These are phyloP conservation scores for Scaptodrosophila latifasciaeformis DNA, from an alignment of 2,888 invertebrate species.

Conservation along the genomic window DNA sequence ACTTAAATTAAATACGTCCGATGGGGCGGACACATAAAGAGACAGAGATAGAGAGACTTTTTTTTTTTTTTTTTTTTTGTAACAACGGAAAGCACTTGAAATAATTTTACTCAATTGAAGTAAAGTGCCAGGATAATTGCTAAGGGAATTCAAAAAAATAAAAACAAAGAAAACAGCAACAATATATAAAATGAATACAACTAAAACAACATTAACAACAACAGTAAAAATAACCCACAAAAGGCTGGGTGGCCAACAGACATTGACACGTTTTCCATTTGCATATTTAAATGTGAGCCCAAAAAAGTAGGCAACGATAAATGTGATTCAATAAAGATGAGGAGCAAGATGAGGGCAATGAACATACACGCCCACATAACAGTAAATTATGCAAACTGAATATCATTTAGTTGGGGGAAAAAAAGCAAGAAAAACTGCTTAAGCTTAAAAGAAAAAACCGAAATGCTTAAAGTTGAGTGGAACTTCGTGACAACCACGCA, in stretches of 20 bases:
- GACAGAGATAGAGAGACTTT: too few relatives aligned
- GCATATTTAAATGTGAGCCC: constrained; percentile 16
- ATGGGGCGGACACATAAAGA: too few relatives aligned
- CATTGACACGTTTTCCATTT: constrained; percentile 23
- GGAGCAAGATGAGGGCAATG: constrained; percentile 3
- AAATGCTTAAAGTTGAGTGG: not conserved
- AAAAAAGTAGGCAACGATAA: constrained; percentile 11
- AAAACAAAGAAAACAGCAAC: not conserved
- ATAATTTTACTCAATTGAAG: constrained; percentile 49
- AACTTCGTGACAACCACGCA: not conserved
- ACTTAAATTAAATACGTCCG: constrained; percentile 9
- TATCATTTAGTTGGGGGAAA: constrained; percentile 22
- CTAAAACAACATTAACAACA: too few relatives aligned
- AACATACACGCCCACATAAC: not conserved
- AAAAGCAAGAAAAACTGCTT: constrained; percentile 1
- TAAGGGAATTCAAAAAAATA: constrained; percentile 2
- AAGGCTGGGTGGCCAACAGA: too few relatives aligned
- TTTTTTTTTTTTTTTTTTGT: too few relatives aligned
- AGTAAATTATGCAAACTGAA: constrained; percentile 11
- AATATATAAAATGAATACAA: constrained; percentile 5
- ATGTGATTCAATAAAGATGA: constrained; percentile 6
- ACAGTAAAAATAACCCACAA: too few relatives aligned
- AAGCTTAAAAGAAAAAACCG: not conserved
- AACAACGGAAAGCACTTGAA: constrained; percentile 33
- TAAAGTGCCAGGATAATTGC: constrained; percentile 53